These are phyloP conservation scores for Caradrina clavipalpis DNA, from an alignment of 2,888 invertebrate genomes.

Conservation along the genomic window DNA sequence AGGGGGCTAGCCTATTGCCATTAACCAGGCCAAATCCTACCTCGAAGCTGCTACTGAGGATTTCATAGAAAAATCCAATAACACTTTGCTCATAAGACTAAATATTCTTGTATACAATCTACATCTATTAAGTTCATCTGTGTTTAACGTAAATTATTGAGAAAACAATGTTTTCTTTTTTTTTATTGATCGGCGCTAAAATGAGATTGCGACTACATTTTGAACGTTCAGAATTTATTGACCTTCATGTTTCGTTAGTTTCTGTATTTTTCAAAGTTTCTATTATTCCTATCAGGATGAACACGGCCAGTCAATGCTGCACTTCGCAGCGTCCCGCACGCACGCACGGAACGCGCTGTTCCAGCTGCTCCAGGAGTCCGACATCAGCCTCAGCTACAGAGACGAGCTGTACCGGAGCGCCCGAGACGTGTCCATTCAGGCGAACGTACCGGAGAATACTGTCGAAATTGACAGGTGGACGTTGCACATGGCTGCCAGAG, in stretches of 20 bases:
- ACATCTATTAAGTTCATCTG: no score
- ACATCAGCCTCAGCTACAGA: constrained; percentile 95
- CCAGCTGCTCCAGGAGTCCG: constrained; percentile 95
- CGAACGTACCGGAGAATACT: constrained; percentile 95
- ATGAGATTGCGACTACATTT: no score
- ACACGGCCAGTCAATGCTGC: constrained; percentile 97
- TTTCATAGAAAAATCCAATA: no score
- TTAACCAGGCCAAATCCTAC: no score
- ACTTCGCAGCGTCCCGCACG: constrained; percentile 96
- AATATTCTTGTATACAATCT: no score
- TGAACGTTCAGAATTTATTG: no score
- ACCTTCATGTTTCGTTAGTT: not conserved
- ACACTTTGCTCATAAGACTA: no score
- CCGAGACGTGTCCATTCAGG: constrained; percentile 95
- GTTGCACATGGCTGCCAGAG: constrained; percentile 94
- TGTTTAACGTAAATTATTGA: no score
- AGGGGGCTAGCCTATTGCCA: no score
- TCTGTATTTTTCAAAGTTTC: not conserved
- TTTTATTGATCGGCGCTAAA: no score
- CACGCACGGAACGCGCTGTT: constrained; percentile 95
- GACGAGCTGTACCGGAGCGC: constrained; percentile 97
- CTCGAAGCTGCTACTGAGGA: no score
- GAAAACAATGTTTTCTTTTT: no score
- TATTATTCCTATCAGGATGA: constrained; percentile 92
- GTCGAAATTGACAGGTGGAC: constrained; percentile 95